Evolutionary conservation across 30 jellyfish, hydroid and myxozoan genomes (phyloP), one percentile per base, ranked within the genome.

Genomic region (Hydractinia echinata): DNA sequence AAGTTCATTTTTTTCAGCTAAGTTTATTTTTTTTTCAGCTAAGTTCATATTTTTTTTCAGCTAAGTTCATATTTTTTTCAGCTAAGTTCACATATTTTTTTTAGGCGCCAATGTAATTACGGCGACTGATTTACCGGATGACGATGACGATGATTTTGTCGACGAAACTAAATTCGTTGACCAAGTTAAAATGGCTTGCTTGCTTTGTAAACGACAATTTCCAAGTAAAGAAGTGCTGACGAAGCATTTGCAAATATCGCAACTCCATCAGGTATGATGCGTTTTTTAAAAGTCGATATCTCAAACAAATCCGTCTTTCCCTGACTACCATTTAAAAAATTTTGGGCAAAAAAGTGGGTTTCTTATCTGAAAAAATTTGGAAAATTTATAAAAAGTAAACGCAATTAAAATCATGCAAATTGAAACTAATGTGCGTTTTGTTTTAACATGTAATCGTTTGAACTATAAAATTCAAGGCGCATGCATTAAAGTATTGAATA

Each of bases 171-270:
- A 71, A 68, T 86, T 86, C 51, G 83, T 86, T 69, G 98, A 92
- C 66, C 73, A 78, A 76, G 82, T 64, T 51, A 86, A 83, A 53
- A 60, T 92, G 69, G 94, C 98, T 8, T 92, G 98, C 56, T 74
- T 92, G 3, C 79, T 92, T 48, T 92, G 98, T 87, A 80, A 92
- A 54, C 76, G 98, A 66, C 96, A 92, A 72, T 87, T 92, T 64
- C 95, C 96, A 9, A 86, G 89, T 82, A 86, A 84, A 69, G 98
- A 86, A 4, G 89, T 83, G 18, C 70, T 92, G 55, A 77, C 77
- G 56, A 92, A 92, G 61, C 98, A 92, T 83, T 86, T 77, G 64
- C 96, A 86, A 67, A 64, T 92, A 82, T 92, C 98, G 3, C 96
- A 92, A 18, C 85, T 92, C 19, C 98, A 92, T 81, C 87, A 92